Evolutionary conservation across 2,797 vertebrate species (phyloP).

Genomic region (Falco novaeseelandiae): DNA sequence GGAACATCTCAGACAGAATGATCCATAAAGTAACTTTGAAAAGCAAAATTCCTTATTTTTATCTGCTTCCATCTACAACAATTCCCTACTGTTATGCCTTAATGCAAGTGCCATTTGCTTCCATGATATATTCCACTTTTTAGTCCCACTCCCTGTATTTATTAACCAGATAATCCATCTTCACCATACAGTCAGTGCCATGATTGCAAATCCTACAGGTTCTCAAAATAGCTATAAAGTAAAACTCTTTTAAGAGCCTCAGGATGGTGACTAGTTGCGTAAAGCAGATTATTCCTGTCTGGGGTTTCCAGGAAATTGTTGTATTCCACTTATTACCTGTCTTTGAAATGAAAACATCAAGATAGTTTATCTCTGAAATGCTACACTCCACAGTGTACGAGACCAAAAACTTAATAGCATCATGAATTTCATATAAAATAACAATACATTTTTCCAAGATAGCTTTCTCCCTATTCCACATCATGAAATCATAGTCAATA

Average conservation of each 20-base stretch:
- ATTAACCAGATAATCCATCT: slow-evolving; percentile 70
- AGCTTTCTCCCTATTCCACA: slow-evolving; percentile 33
- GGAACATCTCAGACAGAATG: not conserved
- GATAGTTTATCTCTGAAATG: slow-evolving; percentile 78
- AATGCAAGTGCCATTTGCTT: slow-evolving; percentile 41
- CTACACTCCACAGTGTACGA: slow-evolving; percentile 57
- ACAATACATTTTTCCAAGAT: slow-evolving; percentile 69
- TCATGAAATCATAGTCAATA: slow-evolving; percentile 59
- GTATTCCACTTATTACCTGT: slow-evolving; percentile 77
- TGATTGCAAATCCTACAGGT: slow-evolving; percentile 67
- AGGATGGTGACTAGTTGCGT: slow-evolving; percentile 61
- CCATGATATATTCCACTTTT: slow-evolving; percentile 37
- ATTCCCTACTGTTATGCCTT: slow-evolving; percentile 22
- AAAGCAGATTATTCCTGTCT: slow-evolving; percentile 74
- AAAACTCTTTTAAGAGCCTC: slow-evolving; percentile 72
- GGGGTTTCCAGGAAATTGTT: slow-evolving; percentile 73
- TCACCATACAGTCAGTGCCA: slow-evolving; percentile 8
- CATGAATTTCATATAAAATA: slow-evolving; percentile 79
- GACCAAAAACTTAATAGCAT: slow-evolving; percentile 73
- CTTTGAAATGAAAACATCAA: slow-evolving; percentile 81
- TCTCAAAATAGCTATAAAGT: slow-evolving; percentile 66
- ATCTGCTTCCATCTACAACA: not conserved
- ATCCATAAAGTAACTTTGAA: not conserved
- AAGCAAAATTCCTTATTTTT: slow-evolving; percentile 1
- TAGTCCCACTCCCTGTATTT: slow-evolving; percentile 52